Evolutionary conservation across 2,113 vertebrate genomes (phyloP).

Genomic region (Takifugu flavidus): DNA sequence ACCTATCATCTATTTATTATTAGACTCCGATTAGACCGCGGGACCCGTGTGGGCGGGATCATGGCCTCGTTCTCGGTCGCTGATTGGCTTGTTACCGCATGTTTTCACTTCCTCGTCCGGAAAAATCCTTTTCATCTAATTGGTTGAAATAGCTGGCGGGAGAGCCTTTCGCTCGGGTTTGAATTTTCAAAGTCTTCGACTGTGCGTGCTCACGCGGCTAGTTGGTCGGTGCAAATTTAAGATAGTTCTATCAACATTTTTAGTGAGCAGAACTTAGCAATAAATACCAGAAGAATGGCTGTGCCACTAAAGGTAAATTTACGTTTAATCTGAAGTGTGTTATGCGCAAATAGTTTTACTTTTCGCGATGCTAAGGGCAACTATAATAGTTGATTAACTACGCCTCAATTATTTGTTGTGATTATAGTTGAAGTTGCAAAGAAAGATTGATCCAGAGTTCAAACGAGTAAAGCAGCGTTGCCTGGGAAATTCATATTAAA

Average conservation of each 20-base stretch:
- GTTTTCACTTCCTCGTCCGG: no score
- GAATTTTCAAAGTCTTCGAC: not conserved
- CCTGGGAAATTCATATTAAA: no score
- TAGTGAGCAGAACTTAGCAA: not conserved
- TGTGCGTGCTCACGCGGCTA: not conserved
- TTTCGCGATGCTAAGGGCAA: no score
- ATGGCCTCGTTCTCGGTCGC: not conserved
- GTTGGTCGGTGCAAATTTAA: not conserved
- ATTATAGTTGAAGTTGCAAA: no score
- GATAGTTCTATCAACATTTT: not conserved
- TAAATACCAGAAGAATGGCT: slow-evolving; percentile 49
- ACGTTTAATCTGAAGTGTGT: not conserved
- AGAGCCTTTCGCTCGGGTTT: not conserved
- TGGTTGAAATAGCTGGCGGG: not conserved
- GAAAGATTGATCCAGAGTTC: no score
- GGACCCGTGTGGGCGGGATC: not conserved
- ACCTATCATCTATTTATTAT: not conserved
- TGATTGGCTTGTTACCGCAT: not conserved
- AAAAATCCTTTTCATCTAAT: not conserved
- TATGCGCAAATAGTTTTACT: not conserved
- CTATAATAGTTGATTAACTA: no score
- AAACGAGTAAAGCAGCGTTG: no score
- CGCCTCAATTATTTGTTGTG: no score
- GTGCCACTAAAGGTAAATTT: slow-evolving; percentile 72
- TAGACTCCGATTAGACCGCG: not conserved